These are phyloP conservation scores for Pinctada fucata DNA, from an alignment of 2,888 invertebrate genomes.

Conservation along the genomic window DNA sequence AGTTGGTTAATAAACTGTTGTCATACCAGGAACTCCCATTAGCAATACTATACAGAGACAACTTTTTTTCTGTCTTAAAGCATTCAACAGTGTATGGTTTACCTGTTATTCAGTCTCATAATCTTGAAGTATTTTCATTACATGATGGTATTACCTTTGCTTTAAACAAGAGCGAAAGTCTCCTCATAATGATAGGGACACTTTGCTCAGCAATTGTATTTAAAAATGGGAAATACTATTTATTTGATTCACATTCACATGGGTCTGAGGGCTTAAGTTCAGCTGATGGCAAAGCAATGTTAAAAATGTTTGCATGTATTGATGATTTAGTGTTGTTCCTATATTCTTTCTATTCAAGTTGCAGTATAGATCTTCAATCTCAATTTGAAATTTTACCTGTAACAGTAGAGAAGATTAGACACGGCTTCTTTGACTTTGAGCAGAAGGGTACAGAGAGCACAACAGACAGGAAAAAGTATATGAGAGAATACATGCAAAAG, in stretches of 20 bases:
- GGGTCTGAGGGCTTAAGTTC: slow-evolving; percentile 20
- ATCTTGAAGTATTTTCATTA: neutral
- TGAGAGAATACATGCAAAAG: neutral
- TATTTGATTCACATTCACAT: slow-evolving; percentile 41
- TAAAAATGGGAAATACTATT: slow-evolving; percentile 24
- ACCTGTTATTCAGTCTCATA: neutral
- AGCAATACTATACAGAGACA: neutral
- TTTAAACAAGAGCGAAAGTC: neutral
- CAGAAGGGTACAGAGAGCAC: neutral
- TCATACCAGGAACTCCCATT: neutral
- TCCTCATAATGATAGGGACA: slow-evolving; percentile 32
- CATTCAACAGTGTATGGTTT: neutral
- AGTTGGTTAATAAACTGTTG: neutral
- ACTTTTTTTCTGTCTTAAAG: neutral
- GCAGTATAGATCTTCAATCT: neutral
- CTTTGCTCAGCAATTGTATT: slow-evolving; percentile 34
- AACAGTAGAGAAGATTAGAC: neutral
- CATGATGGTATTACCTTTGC: neutral
- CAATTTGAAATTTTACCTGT: neutral
- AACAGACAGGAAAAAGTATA: neutral
- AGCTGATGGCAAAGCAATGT: slow-evolving; percentile 31
- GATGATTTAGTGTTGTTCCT: neutral
- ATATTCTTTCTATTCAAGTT: neutral
- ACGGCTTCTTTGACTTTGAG: neutral
- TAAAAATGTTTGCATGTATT: neutral